Evolutionary conservation across 2,888 invertebrate genomes (phyloP).

Genomic region (Mimas tiliae): DNA sequence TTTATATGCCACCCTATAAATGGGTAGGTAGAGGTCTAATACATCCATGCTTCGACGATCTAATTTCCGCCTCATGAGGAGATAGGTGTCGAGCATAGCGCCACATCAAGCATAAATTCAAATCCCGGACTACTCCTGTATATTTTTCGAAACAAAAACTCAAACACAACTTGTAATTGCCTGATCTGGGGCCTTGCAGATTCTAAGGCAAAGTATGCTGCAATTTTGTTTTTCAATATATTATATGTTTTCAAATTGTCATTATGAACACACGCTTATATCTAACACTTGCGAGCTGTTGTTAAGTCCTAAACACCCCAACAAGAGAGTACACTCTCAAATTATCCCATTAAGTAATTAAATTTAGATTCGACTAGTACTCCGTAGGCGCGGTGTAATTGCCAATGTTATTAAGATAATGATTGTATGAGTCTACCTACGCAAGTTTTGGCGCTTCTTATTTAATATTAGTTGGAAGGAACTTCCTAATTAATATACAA

Average conservation of each 20-base stretch:
- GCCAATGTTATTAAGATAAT: neutral
- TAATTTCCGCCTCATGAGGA: too few relatives aligned
- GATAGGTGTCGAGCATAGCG: too few relatives aligned
- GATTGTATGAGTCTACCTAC: neutral
- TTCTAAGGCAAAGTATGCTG: neutral
- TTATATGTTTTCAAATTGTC: too few relatives aligned
- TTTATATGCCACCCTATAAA: too few relatives aligned
- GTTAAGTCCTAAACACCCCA: neutral
- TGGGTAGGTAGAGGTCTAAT: too few relatives aligned
- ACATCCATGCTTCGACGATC: too few relatives aligned
- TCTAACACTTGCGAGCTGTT: constrained; percentile 1
- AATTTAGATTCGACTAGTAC: neutral
- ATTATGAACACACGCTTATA: neutral
- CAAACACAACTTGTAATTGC: too few relatives aligned
- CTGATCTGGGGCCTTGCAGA: neutral
- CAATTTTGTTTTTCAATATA: neutral
- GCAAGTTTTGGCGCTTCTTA: neutral
- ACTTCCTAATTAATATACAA: too few relatives aligned
- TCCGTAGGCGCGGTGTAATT: neutral
- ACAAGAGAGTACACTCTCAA: constrained; percentile 11
- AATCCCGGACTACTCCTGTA: too few relatives aligned
- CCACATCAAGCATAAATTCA: too few relatives aligned
- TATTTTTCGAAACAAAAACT: too few relatives aligned
- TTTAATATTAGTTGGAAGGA: neutral
- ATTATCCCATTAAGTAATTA: constrained; percentile 18